Evolutionary conservation across 2,113 vertebrate genomes (phyloP).

Genomic region (Rhegmatorhina hoffmannsi): DNA sequence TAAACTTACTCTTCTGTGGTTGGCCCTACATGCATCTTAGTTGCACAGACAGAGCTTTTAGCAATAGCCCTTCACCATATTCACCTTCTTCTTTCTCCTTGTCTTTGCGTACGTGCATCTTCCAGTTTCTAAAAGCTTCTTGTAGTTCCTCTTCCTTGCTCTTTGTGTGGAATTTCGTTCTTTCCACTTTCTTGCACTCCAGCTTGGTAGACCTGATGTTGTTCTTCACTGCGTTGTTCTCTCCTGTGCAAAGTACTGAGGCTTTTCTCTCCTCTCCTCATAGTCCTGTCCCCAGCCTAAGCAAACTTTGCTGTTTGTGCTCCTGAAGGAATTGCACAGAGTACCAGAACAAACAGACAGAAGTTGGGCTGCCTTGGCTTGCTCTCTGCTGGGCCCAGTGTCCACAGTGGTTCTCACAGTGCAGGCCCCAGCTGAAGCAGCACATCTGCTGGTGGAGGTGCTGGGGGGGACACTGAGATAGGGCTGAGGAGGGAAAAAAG

Average conservation of each 20-base stretch:
- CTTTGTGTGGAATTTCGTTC: neutral
- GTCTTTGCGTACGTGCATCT: neutral
- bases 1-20: neutral
- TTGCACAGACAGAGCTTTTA: neutral
- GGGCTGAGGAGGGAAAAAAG: neutral
- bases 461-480: fast-evolving
- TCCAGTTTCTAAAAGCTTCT: neutral
- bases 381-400: neutral
- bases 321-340: neutral
- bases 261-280: neutral
- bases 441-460: neutral
- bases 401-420: neutral
- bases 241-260: neutral
- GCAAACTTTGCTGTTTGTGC: neutral
- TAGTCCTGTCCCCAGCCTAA: neutral
- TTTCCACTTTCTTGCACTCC: neutral
- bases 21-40: neutral
- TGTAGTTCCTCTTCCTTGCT: neutral
- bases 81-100: neutral
- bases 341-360: fast-evolving
- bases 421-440: neutral
- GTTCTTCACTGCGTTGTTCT: neutral
- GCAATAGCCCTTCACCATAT: neutral
- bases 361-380: neutral
- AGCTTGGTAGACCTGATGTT: fast-evolving